Evolutionary conservation across 2,113 vertebrate genomes (phyloP).

Genomic region (Sinocyclocheilus grahami): DNA sequence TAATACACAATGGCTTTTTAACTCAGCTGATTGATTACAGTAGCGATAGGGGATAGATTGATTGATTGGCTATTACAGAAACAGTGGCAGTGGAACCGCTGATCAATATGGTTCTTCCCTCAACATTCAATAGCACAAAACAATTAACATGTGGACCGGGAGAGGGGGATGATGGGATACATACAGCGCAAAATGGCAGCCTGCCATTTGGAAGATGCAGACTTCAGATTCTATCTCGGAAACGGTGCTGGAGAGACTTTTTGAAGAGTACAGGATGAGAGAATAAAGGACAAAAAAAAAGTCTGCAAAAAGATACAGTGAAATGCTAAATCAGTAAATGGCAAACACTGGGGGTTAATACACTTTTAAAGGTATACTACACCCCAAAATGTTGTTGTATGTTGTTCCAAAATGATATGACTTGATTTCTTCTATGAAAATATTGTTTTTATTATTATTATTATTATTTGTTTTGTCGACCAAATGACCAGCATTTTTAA

Average conservation of each 20-base stretch:
- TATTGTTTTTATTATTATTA: too few relatives aligned
- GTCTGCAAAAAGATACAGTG: background rate
- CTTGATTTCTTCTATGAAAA: background rate
- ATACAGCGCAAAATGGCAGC: conserved; percentile 9
- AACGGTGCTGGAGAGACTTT: background rate
- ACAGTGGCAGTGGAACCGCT: conserved; percentile 65
- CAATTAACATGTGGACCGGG: conserved; percentile 31
- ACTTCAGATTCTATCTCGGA: background rate
- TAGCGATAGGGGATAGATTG: conserved; percentile 53
- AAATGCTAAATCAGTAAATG: too few relatives aligned
- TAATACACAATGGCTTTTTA: conserved; percentile 75
- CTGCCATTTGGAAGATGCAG: background rate
- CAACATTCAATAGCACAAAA: conserved; percentile 62
- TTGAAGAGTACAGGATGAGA: background rate
- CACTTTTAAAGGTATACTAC: background rate
- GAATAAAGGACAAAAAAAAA: background rate
- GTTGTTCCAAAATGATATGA: background rate
- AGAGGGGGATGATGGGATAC: conserved; percentile 21
- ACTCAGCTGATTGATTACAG: conserved; percentile 66
- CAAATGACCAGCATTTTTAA: too few relatives aligned
- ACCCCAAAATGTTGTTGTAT: background rate
- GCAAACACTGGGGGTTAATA: background rate
- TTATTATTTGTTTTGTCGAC: too few relatives aligned
- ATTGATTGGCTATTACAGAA: conserved; percentile 72
- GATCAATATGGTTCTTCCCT: conserved; percentile 61